Evolutionary conservation across 2,113 vertebrate genomes (phyloP).

Genomic region (Glareola pratincola): DNA sequence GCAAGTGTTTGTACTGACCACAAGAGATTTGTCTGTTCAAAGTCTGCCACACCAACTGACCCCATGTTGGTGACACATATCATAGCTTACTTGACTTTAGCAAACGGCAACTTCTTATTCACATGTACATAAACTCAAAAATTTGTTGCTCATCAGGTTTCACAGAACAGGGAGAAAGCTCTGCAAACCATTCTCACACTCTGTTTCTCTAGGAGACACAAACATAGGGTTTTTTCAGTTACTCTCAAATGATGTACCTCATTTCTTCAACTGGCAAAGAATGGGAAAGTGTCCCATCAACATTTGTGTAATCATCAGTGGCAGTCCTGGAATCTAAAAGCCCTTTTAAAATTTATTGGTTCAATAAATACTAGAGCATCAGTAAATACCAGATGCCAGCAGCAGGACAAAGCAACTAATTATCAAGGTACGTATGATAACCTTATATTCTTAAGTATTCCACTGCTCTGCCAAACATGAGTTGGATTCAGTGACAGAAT

Average conservation of each 20-base stretch:
- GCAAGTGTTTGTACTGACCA: background rate
- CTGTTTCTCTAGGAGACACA: background rate
- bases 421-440: background rate
- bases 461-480: background rate
- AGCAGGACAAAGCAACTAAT: background rate
- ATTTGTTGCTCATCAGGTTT: background rate
- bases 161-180: background rate
- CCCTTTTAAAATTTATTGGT: background rate
- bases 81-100: background rate
- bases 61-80: background rate
- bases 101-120: background rate
- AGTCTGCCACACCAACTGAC: background rate
- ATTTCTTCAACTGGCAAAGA: background rate
- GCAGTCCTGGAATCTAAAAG: background rate
- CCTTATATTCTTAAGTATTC: background rate
- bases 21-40: background rate
- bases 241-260: background rate
- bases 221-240: background rate
- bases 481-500: background rate
- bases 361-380: background rate
- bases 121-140: background rate
- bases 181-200: background rate
- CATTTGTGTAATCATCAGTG: background rate
- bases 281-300: background rate
- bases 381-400: background rate